These are phyloP conservation scores for Strix occidentalis DNA, from an alignment of 2,797 vertebrate genomes.

Conservation along the genomic window DNA sequence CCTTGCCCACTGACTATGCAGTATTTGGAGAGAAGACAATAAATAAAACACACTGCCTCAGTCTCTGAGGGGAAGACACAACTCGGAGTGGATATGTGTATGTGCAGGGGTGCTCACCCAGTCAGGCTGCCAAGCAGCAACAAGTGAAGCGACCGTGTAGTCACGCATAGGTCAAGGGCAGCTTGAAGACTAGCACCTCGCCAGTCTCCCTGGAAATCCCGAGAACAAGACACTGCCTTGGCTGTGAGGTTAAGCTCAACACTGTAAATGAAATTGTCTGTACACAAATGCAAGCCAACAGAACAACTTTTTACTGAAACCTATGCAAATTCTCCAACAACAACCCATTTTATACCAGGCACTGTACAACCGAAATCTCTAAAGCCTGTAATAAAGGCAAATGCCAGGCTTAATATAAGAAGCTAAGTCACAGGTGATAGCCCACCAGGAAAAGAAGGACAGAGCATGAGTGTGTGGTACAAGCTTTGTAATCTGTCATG, in stretches of 20 bases:
- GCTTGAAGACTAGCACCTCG: neutral
- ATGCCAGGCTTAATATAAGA: neutral
- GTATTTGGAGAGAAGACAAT: neutral
- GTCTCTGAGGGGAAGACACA: neutral
- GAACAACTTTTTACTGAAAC: neutral
- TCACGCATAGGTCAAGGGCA: neutral
- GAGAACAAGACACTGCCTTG: neutral
- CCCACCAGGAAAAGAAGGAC: neutral
- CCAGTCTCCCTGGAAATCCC: neutral
- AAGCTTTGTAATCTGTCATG: neutral
- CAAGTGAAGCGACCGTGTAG: accelerated
- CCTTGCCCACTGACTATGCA: accelerated
- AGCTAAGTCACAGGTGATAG: neutral
- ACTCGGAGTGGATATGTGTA: accelerated
- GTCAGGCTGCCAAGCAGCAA: neutral
- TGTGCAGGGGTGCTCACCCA: neutral
- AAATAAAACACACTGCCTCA: too few species aligned
- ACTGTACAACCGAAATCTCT: neutral
- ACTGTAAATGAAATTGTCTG: neutral
- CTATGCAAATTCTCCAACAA: neutral
- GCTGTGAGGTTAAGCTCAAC: neutral
- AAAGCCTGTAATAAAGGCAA: neutral
- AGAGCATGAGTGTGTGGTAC: accelerated
- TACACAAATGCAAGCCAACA: neutral
- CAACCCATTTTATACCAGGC: neutral